Percentiles rank a stretch among this genome's conserved stretches.
Conservation (phyloP, 2,113 vertebrate genomes). For the Taxidea taxus region DNA sequence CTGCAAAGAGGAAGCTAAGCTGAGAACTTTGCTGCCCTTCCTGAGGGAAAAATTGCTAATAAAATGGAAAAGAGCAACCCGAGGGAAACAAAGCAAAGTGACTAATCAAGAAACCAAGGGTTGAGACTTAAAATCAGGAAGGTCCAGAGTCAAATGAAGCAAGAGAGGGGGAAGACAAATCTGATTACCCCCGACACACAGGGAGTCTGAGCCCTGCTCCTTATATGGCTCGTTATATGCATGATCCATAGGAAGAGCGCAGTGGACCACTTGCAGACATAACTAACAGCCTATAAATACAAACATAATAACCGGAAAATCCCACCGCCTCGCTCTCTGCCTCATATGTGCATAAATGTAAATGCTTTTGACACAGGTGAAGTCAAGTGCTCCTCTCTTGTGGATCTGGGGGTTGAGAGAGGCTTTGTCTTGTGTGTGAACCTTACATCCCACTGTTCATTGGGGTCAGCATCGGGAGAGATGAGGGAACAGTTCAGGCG, state of each 20-base stretch:
- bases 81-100: neutral
- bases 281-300: neutral
- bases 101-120: neutral
- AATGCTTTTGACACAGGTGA: neutral
- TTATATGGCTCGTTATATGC: rapidly evolving
- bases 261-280: no score
- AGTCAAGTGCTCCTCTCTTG: neutral
- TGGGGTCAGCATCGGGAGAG: neutral
- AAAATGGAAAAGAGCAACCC: neutral
- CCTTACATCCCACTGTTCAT: neutral
- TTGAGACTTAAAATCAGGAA: neutral
- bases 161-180: neutral
- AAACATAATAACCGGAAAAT: neutral
- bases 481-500: neutral
- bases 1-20: neutral
- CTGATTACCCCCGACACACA: no score
- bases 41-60: neutral
- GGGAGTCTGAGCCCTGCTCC: neutral
- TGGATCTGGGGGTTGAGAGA: neutral
- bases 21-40: neutral
- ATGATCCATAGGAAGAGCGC: no score
- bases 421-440: neutral
- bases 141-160: neutral
- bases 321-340: neutral
- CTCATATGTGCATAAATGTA: neutral